A percentile compares a stretch with the other conserved stretches of the same genome.
Conservation (phyloP, 2,888 invertebrate genomes). For the Drosophila dives region DNA sequence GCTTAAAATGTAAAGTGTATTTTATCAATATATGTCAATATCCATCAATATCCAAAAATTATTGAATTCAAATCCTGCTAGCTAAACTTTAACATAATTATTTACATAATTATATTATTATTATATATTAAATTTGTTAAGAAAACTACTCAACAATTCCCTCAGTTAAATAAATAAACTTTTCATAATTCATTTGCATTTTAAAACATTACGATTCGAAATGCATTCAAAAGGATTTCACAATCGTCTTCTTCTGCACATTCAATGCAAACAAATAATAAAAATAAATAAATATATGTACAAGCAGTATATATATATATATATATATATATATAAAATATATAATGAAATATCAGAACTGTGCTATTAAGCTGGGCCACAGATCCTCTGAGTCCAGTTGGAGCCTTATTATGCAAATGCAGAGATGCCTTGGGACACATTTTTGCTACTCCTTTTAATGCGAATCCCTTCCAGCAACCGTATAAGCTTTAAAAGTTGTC, state of each 20-base stretch:
- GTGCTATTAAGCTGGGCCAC: constrained; percentile 48
- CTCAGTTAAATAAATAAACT: background rate
- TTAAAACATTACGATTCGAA: constrained; percentile 7
- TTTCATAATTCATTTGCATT: constrained; percentile 1
- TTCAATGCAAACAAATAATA: constrained; percentile 3
- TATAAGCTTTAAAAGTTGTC: background rate
- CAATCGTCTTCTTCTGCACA: background rate
- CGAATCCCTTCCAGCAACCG: constrained; percentile 12
- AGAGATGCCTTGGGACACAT: constrained; percentile 48
- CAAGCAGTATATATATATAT: background rate
- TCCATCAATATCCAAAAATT: background rate
- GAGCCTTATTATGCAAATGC: constrained; percentile 81
- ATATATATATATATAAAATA: constrained; percentile 23
- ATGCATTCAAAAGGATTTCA: constrained; percentile 5
- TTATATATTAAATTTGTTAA: background rate
- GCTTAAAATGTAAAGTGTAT: background rate
- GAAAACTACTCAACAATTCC: background rate
- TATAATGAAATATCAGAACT: constrained; percentile 29
- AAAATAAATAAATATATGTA: constrained; percentile 25
- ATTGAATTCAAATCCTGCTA: accelerated
- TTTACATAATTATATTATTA: too few species aligned
- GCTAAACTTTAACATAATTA: too few species aligned
- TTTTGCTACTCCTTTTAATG: constrained; percentile 71
- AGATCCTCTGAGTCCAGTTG: constrained; percentile 68
- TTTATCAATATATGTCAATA: too few species aligned